Evolutionary conservation across 2,797 vertebrate species (phyloP).

Genomic region (Emys orbicularis): DNA sequence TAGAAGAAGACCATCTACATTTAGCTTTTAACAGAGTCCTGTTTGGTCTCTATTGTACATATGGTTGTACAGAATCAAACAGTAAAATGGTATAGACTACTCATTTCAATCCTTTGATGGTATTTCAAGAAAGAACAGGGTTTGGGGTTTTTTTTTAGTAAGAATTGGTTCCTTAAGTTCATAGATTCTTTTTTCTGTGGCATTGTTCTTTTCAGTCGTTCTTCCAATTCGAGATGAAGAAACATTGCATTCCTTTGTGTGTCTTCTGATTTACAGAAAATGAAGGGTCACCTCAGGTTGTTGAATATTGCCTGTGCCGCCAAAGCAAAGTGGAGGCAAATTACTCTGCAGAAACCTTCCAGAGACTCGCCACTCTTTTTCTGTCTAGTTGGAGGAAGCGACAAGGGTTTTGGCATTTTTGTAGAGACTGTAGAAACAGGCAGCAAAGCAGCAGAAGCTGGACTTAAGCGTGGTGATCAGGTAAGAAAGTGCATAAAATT

Average conservation of each 20-base stretch:
- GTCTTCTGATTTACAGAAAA: constrained; percentile 86
- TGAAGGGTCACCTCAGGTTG: constrained; percentile 96
- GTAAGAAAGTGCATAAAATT: constrained; percentile 74
- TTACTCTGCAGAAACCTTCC: constrained; percentile 92
- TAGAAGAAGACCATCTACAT: not conserved
- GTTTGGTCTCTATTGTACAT: not conserved
- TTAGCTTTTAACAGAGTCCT: not conserved
- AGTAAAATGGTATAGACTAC: not conserved
- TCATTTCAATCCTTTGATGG: not conserved
- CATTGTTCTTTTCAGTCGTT: not conserved
- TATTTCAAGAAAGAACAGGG: not conserved
- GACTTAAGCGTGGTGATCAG: constrained; percentile 97
- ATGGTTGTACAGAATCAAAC: not conserved
- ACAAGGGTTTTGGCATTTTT: constrained; percentile 95
- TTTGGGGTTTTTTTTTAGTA: not conserved
- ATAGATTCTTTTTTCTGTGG: not conserved
- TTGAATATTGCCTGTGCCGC: constrained; percentile 97
- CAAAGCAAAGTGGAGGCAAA: constrained; percentile 96
- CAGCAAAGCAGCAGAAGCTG: constrained; percentile 92
- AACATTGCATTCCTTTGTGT: not conserved
- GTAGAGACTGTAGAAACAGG: constrained; percentile 90
- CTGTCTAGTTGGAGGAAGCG: constrained; percentile 92
- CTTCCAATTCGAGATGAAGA: not conserved
- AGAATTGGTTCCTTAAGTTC: not conserved
- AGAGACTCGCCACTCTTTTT: constrained; percentile 92